These are phyloP conservation scores for Sweltsa coloradensis DNA, from an alignment of 1,140 invertebrate genomes.

Conservation along the genomic window DNA sequence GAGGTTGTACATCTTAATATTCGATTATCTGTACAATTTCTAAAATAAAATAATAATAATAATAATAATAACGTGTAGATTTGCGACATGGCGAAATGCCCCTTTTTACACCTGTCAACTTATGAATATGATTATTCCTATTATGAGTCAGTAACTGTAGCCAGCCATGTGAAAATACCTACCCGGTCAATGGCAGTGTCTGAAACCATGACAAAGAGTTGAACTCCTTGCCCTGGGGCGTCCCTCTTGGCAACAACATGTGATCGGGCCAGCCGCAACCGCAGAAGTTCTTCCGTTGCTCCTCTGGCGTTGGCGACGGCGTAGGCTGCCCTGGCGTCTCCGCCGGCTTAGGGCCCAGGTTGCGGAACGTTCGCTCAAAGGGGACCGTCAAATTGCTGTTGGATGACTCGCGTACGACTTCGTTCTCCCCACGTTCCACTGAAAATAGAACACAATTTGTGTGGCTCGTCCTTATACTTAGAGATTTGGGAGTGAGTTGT, in stretches of 20 bases:
- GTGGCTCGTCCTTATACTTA: not conserved
- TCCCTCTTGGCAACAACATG: conserved; percentile 67
- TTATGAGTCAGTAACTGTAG: no score
- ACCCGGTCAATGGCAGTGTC: conserved; percentile 53
- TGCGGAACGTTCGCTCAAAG: conserved; percentile 54
- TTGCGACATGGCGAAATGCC: no score
- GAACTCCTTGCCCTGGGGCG: conserved; percentile 46
- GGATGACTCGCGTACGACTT: conserved; percentile 42
- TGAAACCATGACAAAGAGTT: conserved; percentile 71
- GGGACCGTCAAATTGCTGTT: conserved; percentile 61
- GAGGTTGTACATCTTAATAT: no score
- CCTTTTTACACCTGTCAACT: no score
- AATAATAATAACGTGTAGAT: no score
- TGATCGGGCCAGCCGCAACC: conserved; percentile 82
- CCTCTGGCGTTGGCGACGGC: conserved; percentile 28
- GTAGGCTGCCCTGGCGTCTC: no score
- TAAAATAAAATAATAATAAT: no score
- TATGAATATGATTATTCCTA: no score
- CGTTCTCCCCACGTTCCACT: conserved; percentile 52
- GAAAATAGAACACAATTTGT: conserved; percentile 13
- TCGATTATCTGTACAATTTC: no score
- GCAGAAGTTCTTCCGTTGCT: conserved; percentile 58
- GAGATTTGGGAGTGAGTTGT: no score
- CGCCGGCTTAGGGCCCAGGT: conserved; percentile 40
- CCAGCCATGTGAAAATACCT: not conserved